These are phyloP conservation scores for Paracentrotus lividus DNA, from an alignment of 53 echinoderm and acorn worm genomes.

Conservation along the genomic window DNA sequence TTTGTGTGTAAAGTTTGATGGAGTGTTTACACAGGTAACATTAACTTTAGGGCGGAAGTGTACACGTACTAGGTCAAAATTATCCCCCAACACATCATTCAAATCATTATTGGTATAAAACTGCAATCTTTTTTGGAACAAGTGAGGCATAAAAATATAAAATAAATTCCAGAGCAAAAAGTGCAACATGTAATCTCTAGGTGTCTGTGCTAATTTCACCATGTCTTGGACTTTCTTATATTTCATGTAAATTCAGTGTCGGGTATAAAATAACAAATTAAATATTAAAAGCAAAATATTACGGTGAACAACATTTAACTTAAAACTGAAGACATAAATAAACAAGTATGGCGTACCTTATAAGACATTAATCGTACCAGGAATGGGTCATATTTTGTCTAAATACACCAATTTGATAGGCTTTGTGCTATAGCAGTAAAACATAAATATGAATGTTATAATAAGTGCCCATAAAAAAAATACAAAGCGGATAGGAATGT, in stretches of 20 bases:
- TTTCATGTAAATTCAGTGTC: too few relatives aligned
- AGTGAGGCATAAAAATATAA: too few relatives aligned
- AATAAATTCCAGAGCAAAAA: too few relatives aligned
- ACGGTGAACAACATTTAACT: too few relatives aligned
- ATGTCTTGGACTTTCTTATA: too few relatives aligned
- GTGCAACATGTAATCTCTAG: too few relatives aligned
- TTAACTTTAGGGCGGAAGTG: too few relatives aligned
- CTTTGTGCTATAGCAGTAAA: background rate
- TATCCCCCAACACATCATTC: background rate
- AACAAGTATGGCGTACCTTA: background rate
- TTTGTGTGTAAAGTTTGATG: too few relatives aligned
- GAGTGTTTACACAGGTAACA: too few relatives aligned
- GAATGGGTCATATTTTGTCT: constrained; percentile 2
- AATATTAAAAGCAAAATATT: background rate
- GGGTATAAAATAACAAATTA: too few relatives aligned
- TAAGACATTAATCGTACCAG: background rate
- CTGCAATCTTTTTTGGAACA: too few relatives aligned
- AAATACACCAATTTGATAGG: background rate
- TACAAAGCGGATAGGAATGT: constrained; percentile 31
- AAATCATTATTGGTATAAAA: background rate
- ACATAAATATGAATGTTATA: background rate
- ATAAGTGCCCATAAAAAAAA: background rate
- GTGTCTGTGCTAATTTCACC: too few relatives aligned
- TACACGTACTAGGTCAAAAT: background rate
- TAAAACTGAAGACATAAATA: background rate